phyloP scores from a whole-genome alignment of 1,140 invertebrate species.

The Physella acuta region DNA sequence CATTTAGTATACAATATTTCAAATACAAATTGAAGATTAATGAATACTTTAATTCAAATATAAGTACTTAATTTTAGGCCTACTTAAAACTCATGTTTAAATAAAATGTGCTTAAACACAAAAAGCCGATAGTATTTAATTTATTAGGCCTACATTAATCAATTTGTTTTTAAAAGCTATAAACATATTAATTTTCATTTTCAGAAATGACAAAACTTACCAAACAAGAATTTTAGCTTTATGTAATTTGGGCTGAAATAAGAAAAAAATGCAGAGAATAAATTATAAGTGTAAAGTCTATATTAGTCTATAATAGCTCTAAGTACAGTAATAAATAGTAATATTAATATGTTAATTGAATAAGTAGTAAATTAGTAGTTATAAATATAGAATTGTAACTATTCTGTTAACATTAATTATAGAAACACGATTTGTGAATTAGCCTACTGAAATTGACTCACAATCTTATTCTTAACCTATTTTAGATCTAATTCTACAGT shows the following conservation, averaged over 20 bases:
- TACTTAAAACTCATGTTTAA: not conserved
- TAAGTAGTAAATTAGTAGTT: too few species aligned
- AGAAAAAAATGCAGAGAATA: slow-evolving; percentile 17
- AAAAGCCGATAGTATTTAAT: not conserved
- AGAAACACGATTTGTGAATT: too few species aligned
- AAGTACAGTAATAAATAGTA: too few species aligned
- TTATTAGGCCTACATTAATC: not conserved
- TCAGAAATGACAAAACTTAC: slow-evolving; percentile 36
- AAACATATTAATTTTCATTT: not conserved
- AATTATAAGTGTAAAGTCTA: too few species aligned
- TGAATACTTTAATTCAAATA: not conserved
- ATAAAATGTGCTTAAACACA: not conserved
- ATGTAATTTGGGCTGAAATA: slow-evolving; percentile 50
- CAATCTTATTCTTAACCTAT: too few species aligned
- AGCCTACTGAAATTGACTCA: too few species aligned
- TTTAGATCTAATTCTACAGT: too few species aligned
- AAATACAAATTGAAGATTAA: not conserved
- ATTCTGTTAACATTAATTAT: too few species aligned
- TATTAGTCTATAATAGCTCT: too few species aligned
- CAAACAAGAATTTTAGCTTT: slow-evolving; percentile 54
- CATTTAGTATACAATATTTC: too few species aligned
- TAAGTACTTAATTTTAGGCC: not conserved
- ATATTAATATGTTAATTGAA: too few species aligned
- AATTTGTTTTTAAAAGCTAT: not conserved
- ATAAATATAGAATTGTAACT: too few species aligned